Percentiles rank a stretch among this genome's conserved stretches.
Evolutionary conservation across 2,797 vertebrate genomes (phyloP).

Genomic region (Aselliscus stoliczkanus): DNA sequence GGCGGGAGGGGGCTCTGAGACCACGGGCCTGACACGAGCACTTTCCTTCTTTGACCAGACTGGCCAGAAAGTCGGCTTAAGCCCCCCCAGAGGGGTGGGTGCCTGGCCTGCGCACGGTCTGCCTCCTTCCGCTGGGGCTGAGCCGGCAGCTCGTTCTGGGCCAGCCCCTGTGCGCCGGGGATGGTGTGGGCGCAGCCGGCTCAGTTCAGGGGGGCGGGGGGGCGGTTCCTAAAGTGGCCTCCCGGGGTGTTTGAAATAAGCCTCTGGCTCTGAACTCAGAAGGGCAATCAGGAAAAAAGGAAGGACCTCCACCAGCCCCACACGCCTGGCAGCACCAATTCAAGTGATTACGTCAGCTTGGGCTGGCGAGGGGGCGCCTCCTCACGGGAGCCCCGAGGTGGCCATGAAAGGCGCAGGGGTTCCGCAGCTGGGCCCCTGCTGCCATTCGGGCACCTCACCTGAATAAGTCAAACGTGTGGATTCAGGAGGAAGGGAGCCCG

Average conservation of each 20-base stretch:
- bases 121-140: not conserved
- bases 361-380: too few species aligned
- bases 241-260: not conserved
- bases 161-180: not conserved
- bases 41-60: too few species aligned
- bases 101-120: too few species aligned
- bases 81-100: not conserved
- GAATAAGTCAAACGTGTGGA: not conserved
- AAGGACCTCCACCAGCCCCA: not conserved
- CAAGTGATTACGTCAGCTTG: too few species aligned
- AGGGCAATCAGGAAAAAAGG: not conserved
- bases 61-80: not conserved
- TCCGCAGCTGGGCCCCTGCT: accelerated
- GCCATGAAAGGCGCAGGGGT: too few species aligned
- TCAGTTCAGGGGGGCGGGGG: too few species aligned
- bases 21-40: not conserved
- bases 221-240: not conserved
- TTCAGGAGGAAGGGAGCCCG: accelerated
- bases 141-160: not conserved
- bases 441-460: accelerated
- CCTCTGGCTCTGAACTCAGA: not conserved
- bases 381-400: too few species aligned
- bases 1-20: not conserved
- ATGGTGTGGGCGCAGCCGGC: not conserved
- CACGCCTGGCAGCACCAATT: accelerated